Percentiles rank a stretch among this genome's conserved stretches.
Conservation (phyloP, 1,140 invertebrate genomes). For the Scaptomyza graminum region DNA sequence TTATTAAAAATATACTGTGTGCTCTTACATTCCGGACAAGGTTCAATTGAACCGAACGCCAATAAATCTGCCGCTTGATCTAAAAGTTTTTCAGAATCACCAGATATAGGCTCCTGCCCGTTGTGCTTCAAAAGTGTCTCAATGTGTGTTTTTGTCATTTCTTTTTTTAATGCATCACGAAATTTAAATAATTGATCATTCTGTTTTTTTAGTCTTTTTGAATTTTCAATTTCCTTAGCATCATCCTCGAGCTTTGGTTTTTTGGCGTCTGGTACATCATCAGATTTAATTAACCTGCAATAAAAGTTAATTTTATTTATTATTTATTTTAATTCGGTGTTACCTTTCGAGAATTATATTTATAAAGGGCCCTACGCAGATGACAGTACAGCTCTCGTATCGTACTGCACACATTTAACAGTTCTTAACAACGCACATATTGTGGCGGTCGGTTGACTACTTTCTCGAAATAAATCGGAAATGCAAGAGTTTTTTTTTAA, state of each 20-base stretch:
- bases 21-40: constrained; percentile 91
- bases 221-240: constrained; percentile 84
- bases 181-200: constrained; percentile 91
- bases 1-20: constrained; percentile 90
- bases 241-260: constrained; percentile 87
- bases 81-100: constrained; percentile 88
- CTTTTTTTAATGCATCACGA: constrained; percentile 84
- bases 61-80: constrained; percentile 93
- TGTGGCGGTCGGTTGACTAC: too few species aligned
- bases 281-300: constrained; percentile 85
- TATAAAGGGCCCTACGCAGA: too few species aligned
- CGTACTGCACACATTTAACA: too few species aligned
- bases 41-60: constrained; percentile 92
- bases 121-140: constrained; percentile 89
- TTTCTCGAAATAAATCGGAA: too few species aligned
- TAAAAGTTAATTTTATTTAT: not conserved
- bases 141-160: constrained; percentile 87
- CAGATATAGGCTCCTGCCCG: constrained; percentile 87
- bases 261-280: constrained; percentile 86
- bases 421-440: too few species aligned
- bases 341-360: too few species aligned
- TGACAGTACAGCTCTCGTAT: too few species aligned
- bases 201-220: constrained; percentile 89
- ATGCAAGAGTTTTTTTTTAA: too few species aligned
- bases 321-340: too few species aligned